phyloP scores from a whole-genome alignment of 2,888 invertebrate species.

The Oxytorus armatus region DNA sequence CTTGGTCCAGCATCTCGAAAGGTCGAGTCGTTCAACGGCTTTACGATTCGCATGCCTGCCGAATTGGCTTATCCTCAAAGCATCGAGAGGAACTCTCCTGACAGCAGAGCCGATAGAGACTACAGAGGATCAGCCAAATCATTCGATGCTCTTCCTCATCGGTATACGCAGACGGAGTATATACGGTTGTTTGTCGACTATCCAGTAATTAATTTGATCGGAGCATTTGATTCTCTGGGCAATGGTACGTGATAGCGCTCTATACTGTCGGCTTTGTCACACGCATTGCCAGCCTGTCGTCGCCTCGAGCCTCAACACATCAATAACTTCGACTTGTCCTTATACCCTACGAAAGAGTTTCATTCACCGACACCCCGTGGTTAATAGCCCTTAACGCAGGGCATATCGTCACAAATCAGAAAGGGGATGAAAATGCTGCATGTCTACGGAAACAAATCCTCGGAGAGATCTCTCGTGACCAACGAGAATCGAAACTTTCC shows the following conservation, averaged over 20 bases:
- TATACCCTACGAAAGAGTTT: too few species aligned
- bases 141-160: constrained; percentile 1
- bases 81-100: neutral
- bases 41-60: constrained; percentile 24
- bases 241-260: too few species aligned
- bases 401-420: constrained; percentile 29
- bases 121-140: neutral
- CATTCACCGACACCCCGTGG: too few species aligned
- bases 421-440: constrained; percentile 13
- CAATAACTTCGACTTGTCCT: too few species aligned
- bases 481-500: constrained; percentile 33
- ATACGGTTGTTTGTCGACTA: constrained; percentile 1
- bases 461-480: constrained; percentile 30
- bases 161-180: neutral
- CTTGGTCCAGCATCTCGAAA: constrained; percentile 25
- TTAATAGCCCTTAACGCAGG: constrained; percentile 1
- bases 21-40: constrained; percentile 29
- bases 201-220: constrained; percentile 34
- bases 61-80: constrained; percentile 44
- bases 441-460: constrained; percentile 15
- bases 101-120: constrained; percentile 9
- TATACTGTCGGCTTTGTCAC: too few species aligned
- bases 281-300: too few species aligned
- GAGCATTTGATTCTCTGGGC: neutral
- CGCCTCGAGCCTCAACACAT: constrained; percentile 44